A percentile compares a stretch with the other conserved stretches of the same genome.
Evolutionary conservation across 2,797 vertebrate genomes (phyloP).

Genomic region (Darevskia nairensis): DNA sequence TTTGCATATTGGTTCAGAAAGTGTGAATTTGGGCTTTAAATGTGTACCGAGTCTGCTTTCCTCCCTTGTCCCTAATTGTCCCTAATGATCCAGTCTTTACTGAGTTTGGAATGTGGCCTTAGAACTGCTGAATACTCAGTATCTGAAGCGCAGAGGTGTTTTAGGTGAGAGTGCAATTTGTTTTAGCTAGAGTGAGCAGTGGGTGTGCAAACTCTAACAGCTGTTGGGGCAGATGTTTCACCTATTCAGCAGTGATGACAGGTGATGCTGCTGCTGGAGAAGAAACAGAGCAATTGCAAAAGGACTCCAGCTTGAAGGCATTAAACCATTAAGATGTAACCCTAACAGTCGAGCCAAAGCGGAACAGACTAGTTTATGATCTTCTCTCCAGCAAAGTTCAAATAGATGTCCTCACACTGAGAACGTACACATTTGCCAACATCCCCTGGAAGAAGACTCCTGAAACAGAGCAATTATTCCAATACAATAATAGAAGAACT

Average conservation of each 20-base stretch:
- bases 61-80: no score
- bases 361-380: neutral
- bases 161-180: neutral
- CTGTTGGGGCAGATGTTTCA: neutral
- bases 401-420: no score
- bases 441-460: no score
- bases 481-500: no score
- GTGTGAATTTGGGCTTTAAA: no score
- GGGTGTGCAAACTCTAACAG: neutral
- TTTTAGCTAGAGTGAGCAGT: neutral
- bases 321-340: neutral
- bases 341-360: neutral
- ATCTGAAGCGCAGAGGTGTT: neutral
- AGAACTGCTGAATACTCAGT: neutral
- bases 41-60: no score
- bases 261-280: neutral
- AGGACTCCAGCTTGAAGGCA: neutral
- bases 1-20: no score
- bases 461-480: no score
- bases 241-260: neutral
- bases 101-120: neutral
- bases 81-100: neutral
- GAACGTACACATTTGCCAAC: no score
- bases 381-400: no score
- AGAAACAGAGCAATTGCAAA: neutral